phyloP scores from a whole-genome alignment of 2,888 invertebrate species.

The Camponotus fellah region DNA sequence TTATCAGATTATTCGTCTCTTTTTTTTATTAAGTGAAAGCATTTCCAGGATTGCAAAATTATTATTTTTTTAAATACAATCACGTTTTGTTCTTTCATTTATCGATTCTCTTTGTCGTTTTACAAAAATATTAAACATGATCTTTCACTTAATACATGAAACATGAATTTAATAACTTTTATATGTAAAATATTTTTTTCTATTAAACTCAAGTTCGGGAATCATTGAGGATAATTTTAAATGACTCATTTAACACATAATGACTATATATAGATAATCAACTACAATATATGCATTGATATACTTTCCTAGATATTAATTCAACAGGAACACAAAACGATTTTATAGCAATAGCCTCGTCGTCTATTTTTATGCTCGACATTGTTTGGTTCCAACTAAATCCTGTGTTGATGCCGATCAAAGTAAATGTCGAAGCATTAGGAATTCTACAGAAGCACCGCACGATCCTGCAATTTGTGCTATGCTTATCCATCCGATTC shows the following conservation, averaged over 20 bases:
- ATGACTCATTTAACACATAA: background rate
- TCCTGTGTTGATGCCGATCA: conserved; percentile 15
- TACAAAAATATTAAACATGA: background rate
- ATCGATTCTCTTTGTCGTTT: background rate
- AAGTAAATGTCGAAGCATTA: conserved; percentile 70
- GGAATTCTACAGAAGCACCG: conserved; percentile 68
- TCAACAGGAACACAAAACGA: background rate
- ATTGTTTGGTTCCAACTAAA: background rate
- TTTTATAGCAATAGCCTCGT: background rate
- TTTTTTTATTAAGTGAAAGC: background rate
- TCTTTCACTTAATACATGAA: background rate
- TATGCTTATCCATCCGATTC: conserved; percentile 72
- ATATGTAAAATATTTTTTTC: background rate
- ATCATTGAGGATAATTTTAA: background rate
- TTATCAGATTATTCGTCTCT: background rate
- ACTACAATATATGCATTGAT: background rate
- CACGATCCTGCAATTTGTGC: conserved; percentile 59
- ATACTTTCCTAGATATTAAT: conserved; percentile 6
- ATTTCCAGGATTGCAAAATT: background rate
- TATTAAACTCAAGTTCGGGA: background rate
- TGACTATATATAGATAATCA: background rate
- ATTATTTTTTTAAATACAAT: background rate
- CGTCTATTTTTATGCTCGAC: background rate
- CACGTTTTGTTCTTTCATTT: background rate
- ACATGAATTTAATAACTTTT: background rate